phyloP scores from a whole-genome alignment of 2,888 invertebrate species.

The Malachius bipustulatus region DNA sequence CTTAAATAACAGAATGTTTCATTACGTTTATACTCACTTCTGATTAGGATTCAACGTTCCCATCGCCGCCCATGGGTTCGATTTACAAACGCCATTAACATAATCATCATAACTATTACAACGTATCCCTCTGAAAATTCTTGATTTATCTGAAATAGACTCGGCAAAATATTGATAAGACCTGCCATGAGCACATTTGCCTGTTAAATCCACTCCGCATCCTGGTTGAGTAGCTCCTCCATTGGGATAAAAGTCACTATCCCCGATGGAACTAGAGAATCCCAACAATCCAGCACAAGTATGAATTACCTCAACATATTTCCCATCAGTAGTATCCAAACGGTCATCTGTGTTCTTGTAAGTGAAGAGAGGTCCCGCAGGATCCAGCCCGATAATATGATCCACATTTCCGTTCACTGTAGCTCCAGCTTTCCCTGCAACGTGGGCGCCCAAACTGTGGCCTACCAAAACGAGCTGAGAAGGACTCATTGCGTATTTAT shows the following conservation, averaged over 20 bases:
- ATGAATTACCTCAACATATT: conserved; percentile 32
- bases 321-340: conserved; percentile 28
- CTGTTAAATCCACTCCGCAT: conserved; percentile 27
- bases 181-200: conserved; percentile 36
- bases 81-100: no score
- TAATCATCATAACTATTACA: no score
- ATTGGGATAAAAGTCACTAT: conserved; percentile 33
- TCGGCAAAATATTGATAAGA: conserved; percentile 37
- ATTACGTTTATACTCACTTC: no score
- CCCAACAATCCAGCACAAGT: conserved; percentile 24
- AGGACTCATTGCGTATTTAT: conserved; percentile 12
- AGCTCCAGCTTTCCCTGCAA: conserved; percentile 26
- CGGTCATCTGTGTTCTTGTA: conserved; percentile 22
- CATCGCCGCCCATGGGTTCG: no score
- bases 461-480: conserved; percentile 18
- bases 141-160: no score
- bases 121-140: no score
- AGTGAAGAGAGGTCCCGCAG: conserved; percentile 28
- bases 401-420: conserved; percentile 18
- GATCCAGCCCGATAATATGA: conserved; percentile 31
- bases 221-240: conserved; percentile 32
- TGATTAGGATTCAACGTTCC: no score
- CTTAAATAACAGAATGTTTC: no score
- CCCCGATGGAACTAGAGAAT: conserved; percentile 26
- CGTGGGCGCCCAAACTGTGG: conserved; percentile 28